Base-by-base conservation (phyloP, 2,888 invertebrate genomes). In the Antitype chi region DNA sequence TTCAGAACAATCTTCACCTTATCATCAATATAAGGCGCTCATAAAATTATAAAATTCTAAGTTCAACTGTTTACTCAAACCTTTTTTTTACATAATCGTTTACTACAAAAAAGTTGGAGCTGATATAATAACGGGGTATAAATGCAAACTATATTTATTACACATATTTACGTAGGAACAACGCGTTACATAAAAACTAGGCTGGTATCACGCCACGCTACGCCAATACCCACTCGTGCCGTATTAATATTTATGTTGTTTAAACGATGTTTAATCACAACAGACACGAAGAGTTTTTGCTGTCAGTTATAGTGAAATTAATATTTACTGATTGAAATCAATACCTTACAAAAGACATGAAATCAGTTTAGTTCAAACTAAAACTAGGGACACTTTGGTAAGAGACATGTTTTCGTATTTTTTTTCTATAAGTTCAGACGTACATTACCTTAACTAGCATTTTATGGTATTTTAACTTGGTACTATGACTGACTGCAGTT, bases 191-290 rank as follows among this genome's bases (percentile, higher is more conserved):
- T 86, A 89, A 89, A 91, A 91, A 89, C 80, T 85, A 90, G 93
- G 93, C 92, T 90, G 88, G 88, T 87, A 89, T 88, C 85, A 84
- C 89, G 92, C 87, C 94, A 95, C 94, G 94, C 94, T 83, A 91
- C 85, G 90, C 88, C 87, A 82, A 86, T 91, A 93, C 89, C 90
- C 88, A 91, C 91, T 90, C 91, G 91, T 92, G 88, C 90, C 89
- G 89, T 93, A 95, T 95, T 94, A 95, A 95, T 95, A 96, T 95
- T 93, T 91, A 95, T 95, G 92, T 89, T 90, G 90, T 92, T 93
- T 95, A 96, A 95, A 95, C 95, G 95, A 91, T 95, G 94, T 90
- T 92, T 95, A 94, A 95, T 94, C 93, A 94, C 94, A 90, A 90
- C 87, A 88, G 90, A 90, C 93, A 93, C 92, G 93, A 92, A 92